Base-by-base conservation (phyloP, 2,113 vertebrate genomes). In the Lota lota region DNA sequence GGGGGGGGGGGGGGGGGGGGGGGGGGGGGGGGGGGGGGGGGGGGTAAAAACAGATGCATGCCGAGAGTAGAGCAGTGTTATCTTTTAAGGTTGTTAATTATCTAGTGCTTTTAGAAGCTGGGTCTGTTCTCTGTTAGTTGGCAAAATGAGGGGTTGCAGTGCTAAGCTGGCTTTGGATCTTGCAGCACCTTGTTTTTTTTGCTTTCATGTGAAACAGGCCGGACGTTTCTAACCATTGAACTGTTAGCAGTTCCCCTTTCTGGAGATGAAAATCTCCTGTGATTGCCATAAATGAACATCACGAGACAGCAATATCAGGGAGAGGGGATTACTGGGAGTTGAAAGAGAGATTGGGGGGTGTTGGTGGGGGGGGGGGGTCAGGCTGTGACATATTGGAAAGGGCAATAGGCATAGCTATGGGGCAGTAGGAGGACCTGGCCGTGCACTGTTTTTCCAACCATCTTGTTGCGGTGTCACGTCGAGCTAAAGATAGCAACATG, bases 401-500 rank as follows among this genome's bases (percentile, higher is more conserved):
- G 40, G 47, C 28, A 68, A 28, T 33, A 5, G 33, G 61, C 54
- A 65, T 20, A n/a, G 40, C 51, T 40, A 54, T 20, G 63, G 17
- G 63, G 2, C 15, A 64, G 18, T 1, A 0, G 36, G 20, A 57
- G 2, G 56, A 66, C 72, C 17, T 16, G 22, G 66, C 4, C 16
- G 10, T 47, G 40, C 40, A 47, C 7, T 11, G 7, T 47, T 47
- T 47, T 47, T 14, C 40, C 40, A 47, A 14, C 40, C 40, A 8
- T 12, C 10, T 47, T 47, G 40, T 14, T 47, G 40, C 69, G 78
- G 65, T 75, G 69, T 85, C 70, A 69, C 69, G 66, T 80, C 67
- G 51, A 33, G 72, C 87, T 90, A 83, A 88, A 89, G 86, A 86
- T 89, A 88, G 85, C 61, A 73, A 66, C 40, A 68, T 68, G 64